A percentile compares a stretch with the other conserved stretches of the same genome.
These are phyloP conservation scores for Tiaroga cobitis DNA, from an alignment of 2,797 vertebrate species.

Conservation along the genomic window DNA sequence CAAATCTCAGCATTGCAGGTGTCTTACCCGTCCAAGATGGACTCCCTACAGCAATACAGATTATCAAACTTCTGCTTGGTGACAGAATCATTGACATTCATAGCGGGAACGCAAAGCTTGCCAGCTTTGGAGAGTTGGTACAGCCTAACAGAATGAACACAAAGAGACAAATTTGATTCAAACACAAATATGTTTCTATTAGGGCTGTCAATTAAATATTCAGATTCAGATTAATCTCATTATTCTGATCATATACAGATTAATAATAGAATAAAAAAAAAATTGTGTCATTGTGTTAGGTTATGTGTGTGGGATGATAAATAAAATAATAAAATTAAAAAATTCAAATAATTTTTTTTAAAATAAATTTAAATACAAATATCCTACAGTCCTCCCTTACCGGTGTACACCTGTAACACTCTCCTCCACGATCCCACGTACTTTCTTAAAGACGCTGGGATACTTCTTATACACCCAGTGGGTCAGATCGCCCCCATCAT, in stretches of 20 bases:
- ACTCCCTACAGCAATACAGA: constrained; percentile 97
- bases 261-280: neutral
- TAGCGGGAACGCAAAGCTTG: constrained; percentile 95
- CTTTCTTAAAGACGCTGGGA: constrained; percentile 95
- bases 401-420: constrained; percentile 98
- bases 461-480: constrained; percentile 99
- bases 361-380: neutral
- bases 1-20: neutral
- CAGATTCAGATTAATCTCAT: neutral
- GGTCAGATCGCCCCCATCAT: constrained; percentile 96
- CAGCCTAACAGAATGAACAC: constrained; percentile 76
- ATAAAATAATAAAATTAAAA: neutral
- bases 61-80: constrained; percentile 99
- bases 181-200: neutral
- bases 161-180: constrained; percentile 34
- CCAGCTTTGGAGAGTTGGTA: constrained; percentile 98
- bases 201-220: neutral
- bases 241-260: neutral
- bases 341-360: too few species aligned
- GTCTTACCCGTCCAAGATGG: constrained; percentile 96
- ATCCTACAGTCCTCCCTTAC: constrained; percentile 67
- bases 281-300: neutral
- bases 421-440: constrained; percentile 96
- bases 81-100: constrained; percentile 99
- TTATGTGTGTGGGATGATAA: neutral